Evolutionary conservation across 2,797 vertebrate genomes (phyloP), one percentile per base, ranked within the genome.

Genomic region (Corythornis leucogaster): DNA sequence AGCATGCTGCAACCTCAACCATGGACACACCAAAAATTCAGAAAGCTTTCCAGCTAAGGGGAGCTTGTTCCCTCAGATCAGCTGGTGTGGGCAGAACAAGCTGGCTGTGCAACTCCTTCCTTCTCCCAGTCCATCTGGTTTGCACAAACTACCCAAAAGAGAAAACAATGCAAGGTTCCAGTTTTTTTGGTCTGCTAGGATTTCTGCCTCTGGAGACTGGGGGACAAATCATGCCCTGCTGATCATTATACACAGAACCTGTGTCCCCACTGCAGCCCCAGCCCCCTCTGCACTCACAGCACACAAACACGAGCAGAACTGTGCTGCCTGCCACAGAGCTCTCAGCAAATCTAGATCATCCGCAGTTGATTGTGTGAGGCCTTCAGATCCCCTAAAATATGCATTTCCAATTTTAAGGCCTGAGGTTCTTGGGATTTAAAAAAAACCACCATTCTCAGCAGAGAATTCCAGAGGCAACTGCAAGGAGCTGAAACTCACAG

Each of bases 111-210:
- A 71, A 54, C 3, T 26, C 6, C 16, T 77, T 85, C 38, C 33
- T 67, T 71, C 14, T 42, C 16, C 24, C 38, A 38, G 15, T 18
- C 35, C 17, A 48, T 33, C 22, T 30, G 24, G 13, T 42, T 83
- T 8, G 0, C 24, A 53, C 54, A 83, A 77, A 58, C 20, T 1
- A 46, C n/a, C 19, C 17, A 40, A 38, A 90, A 45, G 2, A 50
- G 25, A 51, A 81, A 81, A 42, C 13, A 66, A 26, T 8, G 5
- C 42, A 31, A 50, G 18, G 17, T 51, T 71, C 19, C n/a, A 68
- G 33, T 30, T 2, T 0, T 25, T 79, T 64, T 33, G 30, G 16
- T 25, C 18, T 0, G 0, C 28, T 76, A 9, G 5, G 22, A 76
- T 33, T 84, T 94, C 73, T 63, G 7, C 8, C 25, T 2, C 0